Base-by-base conservation (phyloP, 2,888 invertebrate genomes). In the Sminthurides aquaticus region DNA sequence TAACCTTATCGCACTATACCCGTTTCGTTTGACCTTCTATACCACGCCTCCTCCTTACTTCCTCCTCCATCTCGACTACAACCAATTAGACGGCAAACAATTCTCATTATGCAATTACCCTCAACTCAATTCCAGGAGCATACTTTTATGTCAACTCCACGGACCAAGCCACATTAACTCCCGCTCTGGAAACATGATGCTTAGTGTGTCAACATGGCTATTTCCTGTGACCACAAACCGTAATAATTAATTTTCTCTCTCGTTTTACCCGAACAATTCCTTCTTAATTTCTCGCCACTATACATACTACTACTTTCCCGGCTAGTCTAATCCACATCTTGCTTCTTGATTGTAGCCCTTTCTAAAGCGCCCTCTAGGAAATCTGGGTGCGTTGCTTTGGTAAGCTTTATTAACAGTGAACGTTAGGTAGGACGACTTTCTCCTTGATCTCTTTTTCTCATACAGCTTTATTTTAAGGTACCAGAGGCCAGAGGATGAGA, bases 31-130 rank as follows among this genome's bases (percentile, higher is more conserved):
- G n/a, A n/a, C n/a, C n/a, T n/a, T n/a, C n/a, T n/a, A n/a, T n/a
- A 8, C 20, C 5, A 34, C 43, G 43, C 15, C 43, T 15, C 15
- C 43, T 34, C 8, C 43, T 34, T 15, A 5, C 43, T 34, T 5
- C 43, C 43, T 20, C 20, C 20, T 20, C 5, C 52, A 52, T 8
- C 20, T 52, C 20, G 20, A 52, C 8, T 22, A 20, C 52, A 52
- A 22, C 15, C 52, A 52, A 52, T 15, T 52, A 52, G 52, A 52
- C 5, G 52, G 11, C 22, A 52, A 22, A 22, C 52, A 52, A 52
- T 52, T 52, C 18, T 52, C 52, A 52, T 52, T 52, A 52, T 52
- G 20, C 52, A 52, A 52, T 52, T 52, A 52, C 18, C 18, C 5
- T 52, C 5, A 22, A 8, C 20, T 5, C 43, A 43, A 8, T 20